Evolutionary conservation across 2,797 vertebrate species (phyloP), one percentile per base, ranked within the genome.

Genomic region (Aphelocoma californica): DNA sequence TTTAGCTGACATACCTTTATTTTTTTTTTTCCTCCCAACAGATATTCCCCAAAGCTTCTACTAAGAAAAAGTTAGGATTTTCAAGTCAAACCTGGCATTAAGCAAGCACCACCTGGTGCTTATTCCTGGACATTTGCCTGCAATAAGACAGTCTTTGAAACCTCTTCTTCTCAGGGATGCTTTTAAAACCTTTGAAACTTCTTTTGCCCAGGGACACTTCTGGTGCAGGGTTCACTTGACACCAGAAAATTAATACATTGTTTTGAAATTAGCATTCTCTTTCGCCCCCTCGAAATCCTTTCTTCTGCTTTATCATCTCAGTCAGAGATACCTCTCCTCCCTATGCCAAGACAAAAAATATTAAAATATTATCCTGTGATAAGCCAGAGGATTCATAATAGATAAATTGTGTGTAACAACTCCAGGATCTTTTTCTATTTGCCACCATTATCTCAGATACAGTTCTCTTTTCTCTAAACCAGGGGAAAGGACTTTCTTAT

Each of bases 131-230:
- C 12, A 26, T 47, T 90, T 73, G 40, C 20, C 23, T 75, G n/a
- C 40, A 60, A 5, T 71, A 36, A 54, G 45, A 64, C 47, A 66
- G 29, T 48, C 53, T 57, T 60, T 81, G 73, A 74, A 78, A 81
- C 17, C 7, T 51, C 16, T 72, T 72, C 29, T 79, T 87, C 18
- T 17, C 21, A 72, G 56, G 56, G 15, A 17, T 75, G 58, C 29
- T 81, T 94, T 87, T 56, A 72, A 90, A 86, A 83, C 24, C 44
- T 73, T 58, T 73, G 36, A 74, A 84, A 81, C 23, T 53, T 90
- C 17, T 65, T 85, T 93, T 50, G 74, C 26, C 31, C n/a, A 67
- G 42, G 21, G 28, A n/a, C 32, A 17, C 1, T 72, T 82, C 12
- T 73, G 40, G 44, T 69, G 44, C 38, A 58, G 19, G 66, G 36